A percentile compares a stretch with the other conserved stretches of the same genome.
These are phyloP conservation scores for Escarpia spicata DNA, from an alignment of 2,888 invertebrate genomes.

Conservation along the genomic window DNA sequence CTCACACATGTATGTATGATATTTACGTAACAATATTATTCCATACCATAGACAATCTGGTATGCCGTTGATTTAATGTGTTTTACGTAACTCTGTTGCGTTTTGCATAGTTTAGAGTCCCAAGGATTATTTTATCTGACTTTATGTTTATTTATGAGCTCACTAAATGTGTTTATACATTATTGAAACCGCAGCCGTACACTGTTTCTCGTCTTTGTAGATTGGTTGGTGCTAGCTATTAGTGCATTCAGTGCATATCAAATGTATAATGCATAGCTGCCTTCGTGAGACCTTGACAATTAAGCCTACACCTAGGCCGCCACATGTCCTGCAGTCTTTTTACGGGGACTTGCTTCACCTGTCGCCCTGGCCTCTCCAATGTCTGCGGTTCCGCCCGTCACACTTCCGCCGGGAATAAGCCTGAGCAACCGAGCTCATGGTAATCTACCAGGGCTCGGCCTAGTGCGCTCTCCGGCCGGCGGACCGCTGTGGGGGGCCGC, in stretches of 20 bases:
- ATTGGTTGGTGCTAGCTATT: too few relatives aligned
- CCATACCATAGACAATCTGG: background rate
- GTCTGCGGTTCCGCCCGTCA: background rate
- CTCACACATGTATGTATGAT: background rate
- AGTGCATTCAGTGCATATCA: too few relatives aligned
- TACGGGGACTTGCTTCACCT: background rate
- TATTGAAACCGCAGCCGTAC: background rate
- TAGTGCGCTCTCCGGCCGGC: background rate
- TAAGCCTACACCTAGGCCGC: background rate
- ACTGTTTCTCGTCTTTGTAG: background rate
- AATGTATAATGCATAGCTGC: too few relatives aligned
- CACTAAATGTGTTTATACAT: background rate
- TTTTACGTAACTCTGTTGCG: background rate
- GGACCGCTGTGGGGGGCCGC: background rate
- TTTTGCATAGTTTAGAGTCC: background rate
- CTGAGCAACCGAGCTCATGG: background rate
- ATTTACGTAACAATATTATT: background rate
- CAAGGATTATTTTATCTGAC: background rate
- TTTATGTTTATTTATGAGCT: background rate
- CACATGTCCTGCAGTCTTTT: background rate
- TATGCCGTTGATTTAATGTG: background rate
- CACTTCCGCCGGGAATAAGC: background rate
- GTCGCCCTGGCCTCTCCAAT: background rate
- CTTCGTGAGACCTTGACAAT: background rate
- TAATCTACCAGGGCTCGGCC: background rate